Evolutionary conservation across 2,888 invertebrate species (phyloP), one percentile per base, ranked within the genome.

Genomic region (Phalera bucephala): DNA sequence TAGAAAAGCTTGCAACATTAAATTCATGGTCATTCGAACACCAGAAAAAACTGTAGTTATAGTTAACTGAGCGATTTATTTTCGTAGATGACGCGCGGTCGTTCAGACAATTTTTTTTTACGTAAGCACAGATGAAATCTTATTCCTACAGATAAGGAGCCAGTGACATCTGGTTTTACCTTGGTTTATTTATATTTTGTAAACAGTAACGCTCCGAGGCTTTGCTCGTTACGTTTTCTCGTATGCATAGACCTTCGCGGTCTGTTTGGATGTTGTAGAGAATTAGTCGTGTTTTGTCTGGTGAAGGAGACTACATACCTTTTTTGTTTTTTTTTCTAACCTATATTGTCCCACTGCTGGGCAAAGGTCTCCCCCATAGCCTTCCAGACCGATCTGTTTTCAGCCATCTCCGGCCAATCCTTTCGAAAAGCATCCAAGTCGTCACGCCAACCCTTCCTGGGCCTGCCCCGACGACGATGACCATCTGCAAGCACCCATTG

Each of bases 121-220:
- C 42, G 39, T 40, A 43, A 20, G 40, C 33, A 31, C 34, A 31
- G 35, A 43, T 46, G 46, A 54, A 51, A 44, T 49, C 39, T 36
- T 40, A 62, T 72, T 63, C 65, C 71, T 50, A 69, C 70, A 49
- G 58, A 56, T 61, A 56, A 59, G 58, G 45, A 61, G 69, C 53
- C 72, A 67, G 60, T 71, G 74, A 73, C 69, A 71, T 64, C 60
- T 45, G 58, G 43, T 33, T 48, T 70, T 60, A 67, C 72, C 68
- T 73, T 73, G 67, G 54, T 45, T 50, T 72, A 73, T 75, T 72
- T 67, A 53, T 59, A 49, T 57, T 55, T 51, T 55, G 33, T 52
- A 43, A 46, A 50, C 42, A 50, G 10, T 30, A 34, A 39, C 34
- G 40, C 41, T 33, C 36, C 29, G 40, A 39, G 36, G 39, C 45